Conservation (phyloP, 2,797 vertebrate species). For the Taeniopygia guttata region DNA sequence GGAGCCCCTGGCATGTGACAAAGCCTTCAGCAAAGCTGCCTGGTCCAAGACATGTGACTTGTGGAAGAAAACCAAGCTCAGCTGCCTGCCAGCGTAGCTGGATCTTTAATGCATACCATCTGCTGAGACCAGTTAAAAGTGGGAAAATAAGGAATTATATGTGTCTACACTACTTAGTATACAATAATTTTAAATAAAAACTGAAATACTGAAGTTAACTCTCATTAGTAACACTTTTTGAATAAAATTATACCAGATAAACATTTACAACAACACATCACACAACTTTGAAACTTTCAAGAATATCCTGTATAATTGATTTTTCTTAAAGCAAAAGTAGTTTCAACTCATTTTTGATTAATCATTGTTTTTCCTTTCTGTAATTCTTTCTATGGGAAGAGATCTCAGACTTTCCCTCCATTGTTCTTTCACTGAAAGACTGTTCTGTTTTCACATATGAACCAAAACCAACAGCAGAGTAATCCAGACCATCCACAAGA, state of each 20-base stretch:
- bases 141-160: not conserved
- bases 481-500: not conserved
- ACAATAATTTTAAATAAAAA: not conserved
- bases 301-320: not conserved
- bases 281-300: not conserved
- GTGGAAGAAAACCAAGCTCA: conserved; percentile 15
- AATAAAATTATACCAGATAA: not conserved
- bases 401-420: not conserved
- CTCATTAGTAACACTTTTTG: not conserved
- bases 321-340: not conserved
- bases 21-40: not conserved
- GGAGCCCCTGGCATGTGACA: not conserved
- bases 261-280: not conserved
- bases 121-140: not conserved
- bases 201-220: not conserved
- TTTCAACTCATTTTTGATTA: not conserved
- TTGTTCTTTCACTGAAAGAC: not conserved
- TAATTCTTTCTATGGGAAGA: not conserved
- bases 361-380: not conserved
- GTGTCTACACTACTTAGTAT: not conserved
- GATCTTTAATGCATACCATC: not conserved
- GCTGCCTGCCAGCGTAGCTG: conserved; percentile 25
- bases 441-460: not conserved
- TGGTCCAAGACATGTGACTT: not conserved
- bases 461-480: not conserved